Conservation (phyloP, 1,140 invertebrate genomes). For the Bombus huntii region DNA sequence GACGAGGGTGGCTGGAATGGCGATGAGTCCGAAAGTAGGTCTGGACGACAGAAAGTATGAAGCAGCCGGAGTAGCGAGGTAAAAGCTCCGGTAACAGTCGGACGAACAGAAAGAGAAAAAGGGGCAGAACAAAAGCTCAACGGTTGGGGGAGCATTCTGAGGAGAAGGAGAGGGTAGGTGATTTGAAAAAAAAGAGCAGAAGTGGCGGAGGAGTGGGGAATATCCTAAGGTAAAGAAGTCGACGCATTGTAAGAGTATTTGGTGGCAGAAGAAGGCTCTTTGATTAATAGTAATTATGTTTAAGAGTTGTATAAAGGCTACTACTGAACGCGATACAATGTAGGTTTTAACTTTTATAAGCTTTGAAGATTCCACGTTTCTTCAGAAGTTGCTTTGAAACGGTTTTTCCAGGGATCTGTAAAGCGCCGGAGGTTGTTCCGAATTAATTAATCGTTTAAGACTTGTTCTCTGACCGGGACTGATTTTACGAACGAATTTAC, state of each 20-base stretch:
- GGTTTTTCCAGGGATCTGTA: neutral
- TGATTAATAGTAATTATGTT: slow-evolving; percentile 15
- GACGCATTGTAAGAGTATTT: slow-evolving; percentile 10
- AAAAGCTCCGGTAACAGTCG: slow-evolving; percentile 52
- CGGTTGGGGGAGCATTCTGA: neutral
- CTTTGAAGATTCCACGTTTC: neutral
- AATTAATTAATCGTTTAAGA: neutral
- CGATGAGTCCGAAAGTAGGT: slow-evolving; percentile 52
- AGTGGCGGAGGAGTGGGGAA: neutral
- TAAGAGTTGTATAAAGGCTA: neutral
- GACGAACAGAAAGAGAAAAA: slow-evolving; percentile 21
- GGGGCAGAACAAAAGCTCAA: slow-evolving; percentile 39
- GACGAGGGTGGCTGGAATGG: neutral
- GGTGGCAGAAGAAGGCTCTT: neutral
- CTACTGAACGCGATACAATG: neutral
- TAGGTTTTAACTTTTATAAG: neutral
- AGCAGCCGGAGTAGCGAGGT: slow-evolving; percentile 27
- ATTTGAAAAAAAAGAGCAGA: slow-evolving; percentile 26
- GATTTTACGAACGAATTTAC: neutral
- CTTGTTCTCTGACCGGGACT: neutral
- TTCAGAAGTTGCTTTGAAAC: neutral
- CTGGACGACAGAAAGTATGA: slow-evolving; percentile 47
- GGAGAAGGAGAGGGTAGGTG: neutral
- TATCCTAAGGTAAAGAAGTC: slow-evolving; percentile 27
- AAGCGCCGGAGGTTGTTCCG: neutral